Base-by-base conservation (phyloP, 1,140 invertebrate species). In the Trichomalopsis sarcophagae region DNA sequence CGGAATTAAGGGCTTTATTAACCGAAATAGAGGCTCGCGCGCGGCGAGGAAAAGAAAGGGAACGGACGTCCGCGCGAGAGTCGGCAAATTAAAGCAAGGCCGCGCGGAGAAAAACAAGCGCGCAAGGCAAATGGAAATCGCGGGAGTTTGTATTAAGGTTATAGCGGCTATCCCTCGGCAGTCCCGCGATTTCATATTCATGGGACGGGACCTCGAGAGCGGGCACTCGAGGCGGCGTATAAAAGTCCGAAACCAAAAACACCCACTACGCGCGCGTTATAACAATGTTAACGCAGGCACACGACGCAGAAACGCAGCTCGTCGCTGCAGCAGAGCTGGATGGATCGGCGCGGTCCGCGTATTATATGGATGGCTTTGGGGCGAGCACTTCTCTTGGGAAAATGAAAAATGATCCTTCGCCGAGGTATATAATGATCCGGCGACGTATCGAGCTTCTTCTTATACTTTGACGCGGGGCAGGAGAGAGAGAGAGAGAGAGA, bases 101-200 rank as follows among this genome's bases (percentile, higher is more conserved):
- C 33, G 33, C 33, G 40, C 62, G 62, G 21, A 21, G 23, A 50
- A 23, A 68, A 76, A 82, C 62, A 66, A n/a, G 30, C 68, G 68
- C 68, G 68, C 23, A 50, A 79, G 82, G 62, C 85, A 66, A 86
- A 86, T 86, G 86, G 84, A 88, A 89, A 90, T 89, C 86, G 87
- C 83, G 87, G 74, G 86, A 86, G 85, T 82, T 85, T 86, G 88
- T 89, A 88, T 88, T 89, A 89, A 87, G 66, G 68, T 55, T 87
- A 86, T 85, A 62, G 82, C 82, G 78, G n/a, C 74, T 71, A 40
- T 50, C 9, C 40, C 23, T 62, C 7, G 13, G 77, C 44, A 80
- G 84, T 86, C 82, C 87, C 69, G 84, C 87, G 84, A 90, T 89
- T 91, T 91, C 77, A 87, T 87, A 91, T 91, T 91, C 90, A 91